A percentile compares a stretch with the other conserved stretches of the same genome.
These are phyloP conservation scores for Cynaeus angustus DNA, from an alignment of 2,888 invertebrate genomes.

Conservation along the genomic window DNA sequence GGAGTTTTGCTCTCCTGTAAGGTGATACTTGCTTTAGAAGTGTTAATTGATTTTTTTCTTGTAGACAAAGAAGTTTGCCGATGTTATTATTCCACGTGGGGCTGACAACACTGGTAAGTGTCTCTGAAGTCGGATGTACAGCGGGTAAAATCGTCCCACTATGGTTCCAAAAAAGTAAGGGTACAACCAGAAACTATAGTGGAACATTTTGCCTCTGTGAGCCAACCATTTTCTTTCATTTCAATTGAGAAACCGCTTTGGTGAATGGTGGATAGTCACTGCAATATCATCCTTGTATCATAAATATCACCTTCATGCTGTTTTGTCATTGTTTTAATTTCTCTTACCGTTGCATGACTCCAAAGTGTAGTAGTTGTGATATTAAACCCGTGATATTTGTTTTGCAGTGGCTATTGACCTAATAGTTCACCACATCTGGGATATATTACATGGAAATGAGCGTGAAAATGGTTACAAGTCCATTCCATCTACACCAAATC, in stretches of 20 bases:
- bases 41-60: conserved; percentile 66
- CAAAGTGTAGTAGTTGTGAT: conserved; percentile 17
- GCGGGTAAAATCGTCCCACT: too few species aligned
- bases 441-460: conserved; percentile 82
- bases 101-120: conserved; percentile 95
- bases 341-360: conserved; percentile 17
- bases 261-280: conserved; percentile 65
- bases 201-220: too few species aligned
- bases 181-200: too few species aligned
- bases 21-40: conserved; percentile 58
- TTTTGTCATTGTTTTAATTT: conserved; percentile 26
- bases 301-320: conserved; percentile 43
- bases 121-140: background rate
- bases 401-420: conserved; percentile 99
- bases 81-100: conserved; percentile 98
- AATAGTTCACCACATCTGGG: conserved; percentile 99
- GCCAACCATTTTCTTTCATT: conserved; percentile 18
- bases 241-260: conserved; percentile 39
- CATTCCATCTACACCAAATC: conserved; percentile 67
- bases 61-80: conserved; percentile 99
- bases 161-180: too few species aligned
- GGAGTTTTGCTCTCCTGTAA: conserved; percentile 97
- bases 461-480: conserved; percentile 70
- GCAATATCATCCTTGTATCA: conserved; percentile 60
- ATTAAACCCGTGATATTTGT: conserved; percentile 61